These are phyloP conservation scores for Rhea pennata DNA, from an alignment of 2,113 vertebrate genomes.

Conservation along the genomic window DNA sequence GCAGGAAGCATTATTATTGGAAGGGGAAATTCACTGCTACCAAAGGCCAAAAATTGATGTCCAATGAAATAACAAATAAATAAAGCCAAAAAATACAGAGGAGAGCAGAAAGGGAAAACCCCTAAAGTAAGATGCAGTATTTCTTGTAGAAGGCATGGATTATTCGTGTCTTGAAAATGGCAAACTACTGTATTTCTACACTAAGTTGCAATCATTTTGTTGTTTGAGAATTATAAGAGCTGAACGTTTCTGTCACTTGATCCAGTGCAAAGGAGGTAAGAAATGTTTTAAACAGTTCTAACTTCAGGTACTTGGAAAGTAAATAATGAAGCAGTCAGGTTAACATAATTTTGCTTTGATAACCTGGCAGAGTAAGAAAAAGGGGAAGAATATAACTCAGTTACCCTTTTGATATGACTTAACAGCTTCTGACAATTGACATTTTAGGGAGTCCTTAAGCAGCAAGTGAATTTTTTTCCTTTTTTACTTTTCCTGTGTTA, in stretches of 20 bases:
- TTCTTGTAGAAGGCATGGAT: not conserved
- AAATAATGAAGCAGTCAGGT: not conserved
- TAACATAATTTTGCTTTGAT: not conserved
- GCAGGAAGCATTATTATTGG: not conserved
- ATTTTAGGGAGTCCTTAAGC: not conserved
- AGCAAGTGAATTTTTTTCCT: not conserved
- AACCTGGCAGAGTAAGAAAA: not conserved
- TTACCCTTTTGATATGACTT: not conserved
- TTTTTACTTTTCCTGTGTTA: not conserved
- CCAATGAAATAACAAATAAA: not conserved
- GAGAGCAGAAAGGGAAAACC: not conserved
- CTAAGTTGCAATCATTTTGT: not conserved
- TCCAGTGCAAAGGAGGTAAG: not conserved
- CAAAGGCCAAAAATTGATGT: not conserved
- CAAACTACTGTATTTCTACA: not conserved
- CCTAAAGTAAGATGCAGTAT: not conserved
- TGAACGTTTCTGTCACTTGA: not conserved
- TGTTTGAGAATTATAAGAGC: not conserved
- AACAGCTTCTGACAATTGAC: not conserved
- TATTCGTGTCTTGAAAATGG: not conserved
- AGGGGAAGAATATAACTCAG: not conserved
- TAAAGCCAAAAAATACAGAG: not conserved
- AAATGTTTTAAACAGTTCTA: not conserved
- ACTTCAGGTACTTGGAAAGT: not conserved
- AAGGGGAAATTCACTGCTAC: not conserved